Conservation (phyloP, 2,888 invertebrate species). For the Platycheirus albimanus region DNA sequence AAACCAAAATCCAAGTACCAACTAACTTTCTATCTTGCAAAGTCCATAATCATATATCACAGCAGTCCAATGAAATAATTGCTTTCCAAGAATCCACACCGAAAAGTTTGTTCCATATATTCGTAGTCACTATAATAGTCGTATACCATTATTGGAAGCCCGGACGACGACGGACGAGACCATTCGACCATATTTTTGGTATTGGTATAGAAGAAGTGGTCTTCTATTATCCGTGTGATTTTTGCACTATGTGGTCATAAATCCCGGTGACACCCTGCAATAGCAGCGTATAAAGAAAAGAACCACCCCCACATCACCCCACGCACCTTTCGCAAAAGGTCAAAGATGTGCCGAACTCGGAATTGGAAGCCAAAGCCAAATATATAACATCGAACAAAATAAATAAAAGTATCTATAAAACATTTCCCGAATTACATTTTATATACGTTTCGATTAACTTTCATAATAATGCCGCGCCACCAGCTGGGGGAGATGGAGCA, state of each 20-base stretch:
- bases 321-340: slow-evolving; percentile 16
- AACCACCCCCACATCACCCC: not conserved
- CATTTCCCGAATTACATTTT: slow-evolving; percentile 72
- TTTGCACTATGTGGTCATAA: slow-evolving; percentile 56
- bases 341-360: slow-evolving; percentile 27
- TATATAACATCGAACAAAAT: slow-evolving; percentile 60
- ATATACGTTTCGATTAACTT: slow-evolving; percentile 74
- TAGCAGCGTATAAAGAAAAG: slow-evolving; percentile 11
- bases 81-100: slow-evolving; percentile 61
- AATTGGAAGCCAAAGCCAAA: slow-evolving; percentile 35
- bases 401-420: slow-evolving; percentile 74
- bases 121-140: too few species aligned
- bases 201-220: slow-evolving; percentile 20
- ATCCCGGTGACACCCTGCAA: slow-evolving; percentile 60
- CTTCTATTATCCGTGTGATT: slow-evolving; percentile 53
- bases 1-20: slow-evolving; percentile 4
- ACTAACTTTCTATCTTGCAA: slow-evolving; percentile 56
- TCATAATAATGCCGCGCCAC: slow-evolving; percentile 65
- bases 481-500: slow-evolving; percentile 39
- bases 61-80: slow-evolving; percentile 72
- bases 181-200: slow-evolving; percentile 48
- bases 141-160: too few species aligned
- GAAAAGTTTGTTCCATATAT: slow-evolving; percentile 38
- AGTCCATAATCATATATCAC: slow-evolving; percentile 71
- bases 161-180: too few species aligned